Conservation (phyloP, 64 coral and sea anemone species). For the Porites australiensis region DNA sequence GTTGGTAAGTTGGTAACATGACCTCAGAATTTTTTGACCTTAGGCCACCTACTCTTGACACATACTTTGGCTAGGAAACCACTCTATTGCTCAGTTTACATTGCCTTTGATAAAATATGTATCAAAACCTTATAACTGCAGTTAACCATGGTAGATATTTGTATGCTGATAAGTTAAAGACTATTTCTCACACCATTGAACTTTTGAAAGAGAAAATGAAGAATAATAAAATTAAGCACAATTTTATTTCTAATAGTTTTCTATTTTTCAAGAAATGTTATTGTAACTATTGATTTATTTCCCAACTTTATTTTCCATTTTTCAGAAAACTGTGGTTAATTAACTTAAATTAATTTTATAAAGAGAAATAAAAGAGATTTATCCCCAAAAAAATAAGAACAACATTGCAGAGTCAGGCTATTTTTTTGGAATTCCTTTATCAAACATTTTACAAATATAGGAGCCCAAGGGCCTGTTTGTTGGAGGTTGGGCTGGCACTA, state of each 20-base stretch:
- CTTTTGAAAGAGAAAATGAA: conserved; percentile 16
- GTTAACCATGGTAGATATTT: conserved; percentile 53
- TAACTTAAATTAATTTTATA: too few relatives aligned
- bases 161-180: conserved; percentile 59
- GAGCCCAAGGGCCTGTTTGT: too few relatives aligned
- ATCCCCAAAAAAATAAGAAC: conserved; percentile 12
- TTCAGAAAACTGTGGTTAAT: too few relatives aligned
- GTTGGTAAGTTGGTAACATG: background rate
- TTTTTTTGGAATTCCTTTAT: conserved; percentile 1
- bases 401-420: conserved; percentile 40
- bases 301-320: too few relatives aligned
- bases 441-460: too few relatives aligned
- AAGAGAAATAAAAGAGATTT: too few relatives aligned
- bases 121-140: conserved; percentile 56
- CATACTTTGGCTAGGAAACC: conserved; percentile 35
- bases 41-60: conserved; percentile 31
- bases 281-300: too few relatives aligned
- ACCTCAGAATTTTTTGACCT: background rate
- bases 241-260: too few relatives aligned
- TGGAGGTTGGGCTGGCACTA: too few relatives aligned
- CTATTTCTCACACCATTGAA: conserved; percentile 45
- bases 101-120: conserved; percentile 37
- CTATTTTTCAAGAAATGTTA: too few relatives aligned
- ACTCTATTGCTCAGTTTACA: background rate
- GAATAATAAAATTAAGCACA: background rate